These are phyloP conservation scores for Sebastes hopkinsi DNA, from an alignment of 2,797 vertebrate genomes.

Conservation along the genomic window DNA sequence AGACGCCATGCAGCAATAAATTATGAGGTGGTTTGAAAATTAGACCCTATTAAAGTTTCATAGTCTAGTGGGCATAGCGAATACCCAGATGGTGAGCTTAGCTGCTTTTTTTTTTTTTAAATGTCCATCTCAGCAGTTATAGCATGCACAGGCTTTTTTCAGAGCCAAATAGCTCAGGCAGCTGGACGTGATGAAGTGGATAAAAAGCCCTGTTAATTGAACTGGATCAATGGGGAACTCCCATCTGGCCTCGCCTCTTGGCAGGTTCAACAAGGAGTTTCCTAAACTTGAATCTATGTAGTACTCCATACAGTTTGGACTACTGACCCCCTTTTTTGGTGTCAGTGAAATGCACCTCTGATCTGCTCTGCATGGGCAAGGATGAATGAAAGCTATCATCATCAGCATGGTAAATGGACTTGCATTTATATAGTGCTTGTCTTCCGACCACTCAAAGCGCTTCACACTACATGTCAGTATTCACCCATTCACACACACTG, in stretches of 20 bases:
- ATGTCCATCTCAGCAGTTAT: slow-evolving; percentile 52
- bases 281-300: slow-evolving; percentile 36
- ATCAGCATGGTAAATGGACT: too few relatives aligned
- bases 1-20: slow-evolving; percentile 45
- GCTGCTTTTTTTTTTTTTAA: neutral
- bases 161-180: slow-evolving; percentile 49
- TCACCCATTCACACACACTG: too few relatives aligned
- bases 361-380: neutral
- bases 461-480: too few relatives aligned
- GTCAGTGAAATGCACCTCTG: neutral
- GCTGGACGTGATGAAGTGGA: slow-evolving; percentile 53
- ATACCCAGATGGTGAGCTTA: slow-evolving; percentile 37
- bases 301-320: neutral
- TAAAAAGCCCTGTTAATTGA: slow-evolving; percentile 59
- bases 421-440: too few relatives aligned
- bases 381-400: neutral
- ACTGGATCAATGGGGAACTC: slow-evolving; percentile 59
- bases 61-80: slow-evolving; percentile 43
- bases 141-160: slow-evolving; percentile 6
- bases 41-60: slow-evolving; percentile 63
- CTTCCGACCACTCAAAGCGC: too few relatives aligned
- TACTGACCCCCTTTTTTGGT: slow-evolving; percentile 10
- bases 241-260: slow-evolving; percentile 21
- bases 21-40: slow-evolving; percentile 55
- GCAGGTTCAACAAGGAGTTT: slow-evolving; percentile 35